Conservation (phyloP, 2,888 invertebrate genomes). For the Pemphredon lugubris region DNA sequence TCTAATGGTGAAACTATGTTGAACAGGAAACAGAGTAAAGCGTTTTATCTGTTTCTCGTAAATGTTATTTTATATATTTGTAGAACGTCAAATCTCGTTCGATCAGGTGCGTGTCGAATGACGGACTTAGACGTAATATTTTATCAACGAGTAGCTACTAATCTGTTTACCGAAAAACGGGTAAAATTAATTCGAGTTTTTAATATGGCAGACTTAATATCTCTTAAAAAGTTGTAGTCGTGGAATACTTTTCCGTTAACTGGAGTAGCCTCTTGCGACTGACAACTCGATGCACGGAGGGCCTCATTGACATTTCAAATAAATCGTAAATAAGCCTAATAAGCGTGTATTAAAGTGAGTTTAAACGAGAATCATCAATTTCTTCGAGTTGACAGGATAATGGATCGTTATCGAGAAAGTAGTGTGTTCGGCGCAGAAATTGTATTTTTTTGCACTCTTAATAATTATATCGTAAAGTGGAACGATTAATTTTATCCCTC, state of each 20-base stretch:
- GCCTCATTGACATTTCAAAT: slow-evolving; percentile 20
- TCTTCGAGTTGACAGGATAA: background rate
- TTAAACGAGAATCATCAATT: background rate
- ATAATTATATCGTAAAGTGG: too few species aligned
- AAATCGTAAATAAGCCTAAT: slow-evolving; percentile 30
- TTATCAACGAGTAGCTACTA: background rate
- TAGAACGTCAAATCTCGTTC: slow-evolving; percentile 51
- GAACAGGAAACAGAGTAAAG: too few species aligned
- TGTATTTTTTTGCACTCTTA: too few species aligned
- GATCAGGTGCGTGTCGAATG: slow-evolving; percentile 32
- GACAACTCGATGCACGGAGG: slow-evolving; percentile 12
- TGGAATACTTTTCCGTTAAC: background rate
- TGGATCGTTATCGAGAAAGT: background rate
- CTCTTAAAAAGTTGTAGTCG: background rate
- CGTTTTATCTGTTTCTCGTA: too few species aligned
- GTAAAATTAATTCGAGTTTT: slow-evolving; percentile 6
- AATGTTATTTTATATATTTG: background rate
- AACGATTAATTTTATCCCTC: too few species aligned
- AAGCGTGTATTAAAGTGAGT: slow-evolving; percentile 6
- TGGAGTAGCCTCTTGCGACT: background rate
- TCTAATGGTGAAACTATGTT: too few species aligned
- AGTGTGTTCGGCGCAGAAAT: too few species aligned
- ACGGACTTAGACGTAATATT: slow-evolving; percentile 48
- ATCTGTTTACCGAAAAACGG: background rate
- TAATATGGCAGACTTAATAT: background rate